These are phyloP conservation scores for Chamaetylas fuelleborni DNA, from an alignment of 2,113 vertebrate genomes.

Conservation along the genomic window DNA sequence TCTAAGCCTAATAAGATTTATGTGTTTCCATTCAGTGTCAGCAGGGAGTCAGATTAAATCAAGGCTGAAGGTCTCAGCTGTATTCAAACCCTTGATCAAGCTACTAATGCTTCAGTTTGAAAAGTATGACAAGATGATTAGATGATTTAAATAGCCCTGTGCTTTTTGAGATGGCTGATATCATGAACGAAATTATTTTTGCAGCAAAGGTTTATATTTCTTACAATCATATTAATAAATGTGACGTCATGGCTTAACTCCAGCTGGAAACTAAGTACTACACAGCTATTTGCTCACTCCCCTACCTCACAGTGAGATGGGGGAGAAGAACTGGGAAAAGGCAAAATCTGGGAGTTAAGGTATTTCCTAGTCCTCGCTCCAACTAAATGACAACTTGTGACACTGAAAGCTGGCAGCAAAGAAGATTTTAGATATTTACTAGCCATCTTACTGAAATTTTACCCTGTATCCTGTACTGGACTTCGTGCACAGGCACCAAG, in stretches of 20 bases:
- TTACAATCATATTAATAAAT: not conserved
- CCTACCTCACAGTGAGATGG: not conserved
- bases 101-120: constrained; percentile 25
- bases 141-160: constrained; percentile 6
- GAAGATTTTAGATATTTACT: not conserved
- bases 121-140: constrained; percentile 38
- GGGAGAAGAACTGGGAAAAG: not conserved
- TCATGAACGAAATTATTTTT: constrained; percentile 21
- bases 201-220: not conserved
- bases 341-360: not conserved
- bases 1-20: constrained; percentile 45
- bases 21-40: constrained; percentile 24
- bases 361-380: not conserved
- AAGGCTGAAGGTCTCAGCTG: constrained; percentile 45
- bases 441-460: not conserved
- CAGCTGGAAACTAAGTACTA: not conserved
- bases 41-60: constrained; percentile 57
- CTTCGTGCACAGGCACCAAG: not conserved
- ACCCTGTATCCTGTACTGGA: not conserved
- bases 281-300: not conserved
- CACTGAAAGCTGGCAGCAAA: not conserved
- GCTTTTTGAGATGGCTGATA: not conserved
- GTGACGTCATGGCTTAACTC: not conserved
- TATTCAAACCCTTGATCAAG: constrained; percentile 45
- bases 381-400: not conserved